Percentiles rank a stretch among this genome's conserved stretches.
Conservation (phyloP, 2,113 vertebrate species). For the Mormyrus lacerda region DNA sequence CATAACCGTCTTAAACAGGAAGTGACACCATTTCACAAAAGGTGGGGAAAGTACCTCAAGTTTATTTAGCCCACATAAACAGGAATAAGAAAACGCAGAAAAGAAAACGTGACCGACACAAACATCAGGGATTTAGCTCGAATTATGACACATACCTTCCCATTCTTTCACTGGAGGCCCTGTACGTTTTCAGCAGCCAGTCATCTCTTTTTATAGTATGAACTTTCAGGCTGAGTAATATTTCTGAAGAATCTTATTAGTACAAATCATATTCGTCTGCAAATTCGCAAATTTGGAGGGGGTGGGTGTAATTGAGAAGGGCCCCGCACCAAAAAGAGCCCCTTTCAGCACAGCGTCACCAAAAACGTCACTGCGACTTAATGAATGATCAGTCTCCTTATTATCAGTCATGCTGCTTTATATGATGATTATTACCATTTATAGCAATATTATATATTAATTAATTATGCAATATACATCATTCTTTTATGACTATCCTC, state of each 20-base stretch:
- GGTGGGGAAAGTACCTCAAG: slow-evolving; percentile 59
- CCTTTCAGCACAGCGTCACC: not conserved
- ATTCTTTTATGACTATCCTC: not conserved
- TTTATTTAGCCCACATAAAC: slow-evolving; percentile 52
- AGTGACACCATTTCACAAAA: slow-evolving; percentile 46
- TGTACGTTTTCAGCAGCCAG: slow-evolving; percentile 40
- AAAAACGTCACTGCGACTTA: not conserved
- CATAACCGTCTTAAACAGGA: slow-evolving; percentile 64
- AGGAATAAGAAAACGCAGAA: slow-evolving; percentile 46
- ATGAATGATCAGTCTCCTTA: not conserved
- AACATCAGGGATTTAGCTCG: slow-evolving; percentile 44
- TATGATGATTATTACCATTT: not conserved
- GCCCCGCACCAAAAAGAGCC: not conserved
- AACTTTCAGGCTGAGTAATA: slow-evolving; percentile 29
- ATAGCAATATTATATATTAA: not conserved
- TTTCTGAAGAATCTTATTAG: slow-evolving; percentile 9
- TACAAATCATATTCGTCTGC: slow-evolving; percentile 12
- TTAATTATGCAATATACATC: not conserved
- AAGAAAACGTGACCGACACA: slow-evolving; percentile 50
- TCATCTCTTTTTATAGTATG: slow-evolving; percentile 20
- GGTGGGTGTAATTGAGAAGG: not conserved
- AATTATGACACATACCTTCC: slow-evolving; percentile 58
- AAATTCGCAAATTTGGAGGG: not conserved
- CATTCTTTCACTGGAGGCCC: slow-evolving; percentile 35
- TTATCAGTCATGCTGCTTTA: not conserved